These are phyloP conservation scores for Uria aalge DNA, from an alignment of 2,113 vertebrate species.

Conservation along the genomic window DNA sequence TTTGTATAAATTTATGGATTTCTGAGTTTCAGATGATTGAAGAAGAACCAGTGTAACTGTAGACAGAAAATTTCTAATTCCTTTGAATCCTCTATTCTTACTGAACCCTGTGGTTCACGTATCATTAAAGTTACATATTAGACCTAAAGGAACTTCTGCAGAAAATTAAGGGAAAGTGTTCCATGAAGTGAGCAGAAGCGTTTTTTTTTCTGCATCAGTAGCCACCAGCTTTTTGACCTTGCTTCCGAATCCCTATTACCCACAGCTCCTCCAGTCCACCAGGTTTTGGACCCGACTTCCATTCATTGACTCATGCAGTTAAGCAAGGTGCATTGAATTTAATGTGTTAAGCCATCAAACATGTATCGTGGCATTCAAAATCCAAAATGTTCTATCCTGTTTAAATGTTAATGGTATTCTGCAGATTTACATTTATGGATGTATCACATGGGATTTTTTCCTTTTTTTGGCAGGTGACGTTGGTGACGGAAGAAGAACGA, in stretches of 20 bases:
- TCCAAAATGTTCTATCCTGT: background rate
- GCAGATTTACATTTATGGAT: background rate
- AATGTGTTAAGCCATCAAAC: background rate
- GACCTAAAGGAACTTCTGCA: background rate
- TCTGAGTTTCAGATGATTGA: background rate
- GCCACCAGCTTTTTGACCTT: background rate
- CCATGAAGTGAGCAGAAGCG: background rate
- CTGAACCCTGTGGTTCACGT: background rate
- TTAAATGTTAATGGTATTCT: background rate
- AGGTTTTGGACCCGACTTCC: background rate
- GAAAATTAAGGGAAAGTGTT: background rate
- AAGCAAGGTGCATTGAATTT: background rate
- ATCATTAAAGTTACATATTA: background rate
- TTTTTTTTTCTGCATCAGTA: background rate
- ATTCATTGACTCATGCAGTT: background rate
- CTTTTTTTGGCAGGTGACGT: conserved; percentile 61
- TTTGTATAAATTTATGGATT: background rate
- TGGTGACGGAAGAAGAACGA: conserved; percentile 57
- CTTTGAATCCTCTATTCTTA: background rate
- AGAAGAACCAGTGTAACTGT: accelerated
- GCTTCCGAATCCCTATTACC: background rate
- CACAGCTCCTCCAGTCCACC: background rate
- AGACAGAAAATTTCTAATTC: background rate
- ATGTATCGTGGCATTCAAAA: background rate
- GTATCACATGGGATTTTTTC: background rate